phyloP scores from a whole-genome alignment of 2,113 vertebrate species.

The Bujurquina vittata region DNA sequence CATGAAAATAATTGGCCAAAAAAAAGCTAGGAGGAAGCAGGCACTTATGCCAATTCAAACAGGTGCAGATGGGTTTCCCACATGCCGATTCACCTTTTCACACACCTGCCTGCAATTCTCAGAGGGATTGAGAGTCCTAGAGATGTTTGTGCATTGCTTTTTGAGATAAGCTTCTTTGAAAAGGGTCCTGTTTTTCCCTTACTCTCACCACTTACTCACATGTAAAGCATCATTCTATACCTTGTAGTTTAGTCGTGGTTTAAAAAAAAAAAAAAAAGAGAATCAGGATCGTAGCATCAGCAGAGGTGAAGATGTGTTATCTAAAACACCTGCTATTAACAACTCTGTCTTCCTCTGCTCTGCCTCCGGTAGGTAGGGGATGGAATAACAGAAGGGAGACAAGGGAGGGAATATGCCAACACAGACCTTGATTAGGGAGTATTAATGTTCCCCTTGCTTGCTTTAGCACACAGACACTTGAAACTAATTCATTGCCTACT shows the following conservation, averaged over 20 bases:
- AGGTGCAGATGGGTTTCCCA: not conserved
- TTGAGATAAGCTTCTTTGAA: constrained; percentile 12
- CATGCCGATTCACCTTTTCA: constrained; percentile 10
- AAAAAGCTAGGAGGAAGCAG: constrained; percentile 2
- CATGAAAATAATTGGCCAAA: constrained; percentile 17
- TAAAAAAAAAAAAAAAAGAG: not conserved
- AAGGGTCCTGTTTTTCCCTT: not conserved
- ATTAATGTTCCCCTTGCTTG: constrained; percentile 74
- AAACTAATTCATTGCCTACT: constrained; percentile 76
- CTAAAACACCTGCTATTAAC: constrained; percentile 18
- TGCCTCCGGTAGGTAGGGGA: constrained; percentile 33
- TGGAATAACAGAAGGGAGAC: constrained; percentile 58
- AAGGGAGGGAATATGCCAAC: constrained; percentile 67
- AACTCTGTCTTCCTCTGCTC: constrained; percentile 8
- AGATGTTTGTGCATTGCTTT: constrained; percentile 17
- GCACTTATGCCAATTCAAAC: not conserved
- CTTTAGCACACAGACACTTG: constrained; percentile 75
- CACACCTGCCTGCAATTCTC: constrained; percentile 34
- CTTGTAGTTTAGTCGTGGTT: not conserved
- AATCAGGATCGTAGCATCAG: not conserved
- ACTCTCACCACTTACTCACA: not conserved
- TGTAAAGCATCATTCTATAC: not conserved
- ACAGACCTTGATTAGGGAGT: constrained; percentile 73
- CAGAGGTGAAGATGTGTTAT: not conserved
- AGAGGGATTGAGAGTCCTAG: not conserved